Percentiles rank a stretch among this genome's conserved stretches.
Evolutionary conservation across 2,113 vertebrate genomes (phyloP).

Genomic region (Lepus timidus): DNA sequence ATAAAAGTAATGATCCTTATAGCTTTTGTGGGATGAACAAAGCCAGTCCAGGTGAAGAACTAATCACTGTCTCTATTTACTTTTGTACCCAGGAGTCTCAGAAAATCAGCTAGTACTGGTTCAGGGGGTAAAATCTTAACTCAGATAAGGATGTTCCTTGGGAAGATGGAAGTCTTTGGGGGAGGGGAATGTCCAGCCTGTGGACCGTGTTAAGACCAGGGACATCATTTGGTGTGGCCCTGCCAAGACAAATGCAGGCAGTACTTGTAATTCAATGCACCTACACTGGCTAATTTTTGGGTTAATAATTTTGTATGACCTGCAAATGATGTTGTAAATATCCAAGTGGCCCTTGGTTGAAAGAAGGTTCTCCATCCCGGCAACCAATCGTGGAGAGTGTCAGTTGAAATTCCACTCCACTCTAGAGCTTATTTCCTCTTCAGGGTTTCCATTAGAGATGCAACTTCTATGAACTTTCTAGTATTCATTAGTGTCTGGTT

Average conservation of each 20-base stretch:
- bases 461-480: not conserved
- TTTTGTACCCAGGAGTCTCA: not conserved
- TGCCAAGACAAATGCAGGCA: no score
- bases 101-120: not conserved
- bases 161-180: not conserved
- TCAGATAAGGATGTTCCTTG: not conserved
- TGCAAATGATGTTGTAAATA: no score
- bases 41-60: not conserved
- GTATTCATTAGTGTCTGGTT: not conserved
- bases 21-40: conserved; percentile 37
- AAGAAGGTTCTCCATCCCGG: no score
- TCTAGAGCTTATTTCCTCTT: not conserved
- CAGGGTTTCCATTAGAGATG: not conserved
- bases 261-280: no score
- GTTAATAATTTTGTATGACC: no score
- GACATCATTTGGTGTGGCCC: no score
- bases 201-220: no score
- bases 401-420: not conserved
- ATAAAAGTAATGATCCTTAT: conserved; percentile 42
- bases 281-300: no score
- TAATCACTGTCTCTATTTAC: not conserved
- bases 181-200: no score
- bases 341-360: no score
- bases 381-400: not conserved
- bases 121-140: not conserved